These are phyloP conservation scores for Forbesichthys agassizii DNA, from an alignment of 2,113 vertebrate species.

Conservation along the genomic window DNA sequence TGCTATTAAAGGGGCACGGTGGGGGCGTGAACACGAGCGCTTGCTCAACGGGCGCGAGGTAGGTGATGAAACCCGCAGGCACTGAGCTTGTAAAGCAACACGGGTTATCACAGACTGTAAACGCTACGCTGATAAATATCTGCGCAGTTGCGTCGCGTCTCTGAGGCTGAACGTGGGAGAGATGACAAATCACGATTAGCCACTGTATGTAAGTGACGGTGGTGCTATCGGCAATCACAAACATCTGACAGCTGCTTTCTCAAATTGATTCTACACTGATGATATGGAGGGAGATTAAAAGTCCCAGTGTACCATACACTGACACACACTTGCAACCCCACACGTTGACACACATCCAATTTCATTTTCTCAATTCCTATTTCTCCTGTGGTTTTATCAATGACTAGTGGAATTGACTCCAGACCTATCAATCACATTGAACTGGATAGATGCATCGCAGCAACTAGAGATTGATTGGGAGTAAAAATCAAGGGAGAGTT, in stretches of 20 bases:
- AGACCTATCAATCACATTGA: conserved; percentile 18
- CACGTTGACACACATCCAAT: conserved; percentile 4
- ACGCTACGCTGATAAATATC: conserved; percentile 60
- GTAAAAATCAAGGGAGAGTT: conserved; percentile 39
- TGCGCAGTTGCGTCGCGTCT: conserved; percentile 33
- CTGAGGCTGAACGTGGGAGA: conserved; percentile 22
- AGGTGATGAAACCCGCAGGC: conserved; percentile 55
- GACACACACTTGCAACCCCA: conserved; percentile 2
- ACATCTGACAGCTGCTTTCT: background rate
- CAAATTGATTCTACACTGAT: conserved; percentile 17
- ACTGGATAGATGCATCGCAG: conserved; percentile 28
- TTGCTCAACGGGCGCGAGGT: conserved; percentile 8
- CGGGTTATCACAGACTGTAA: conserved; percentile 55
- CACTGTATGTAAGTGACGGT: conserved; percentile 10
- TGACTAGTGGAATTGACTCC: conserved; percentile 17
- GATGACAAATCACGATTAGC: conserved; percentile 38
- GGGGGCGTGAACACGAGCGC: too few relatives aligned
- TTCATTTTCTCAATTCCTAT: conserved; percentile 9
- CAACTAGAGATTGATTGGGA: conserved; percentile 40
- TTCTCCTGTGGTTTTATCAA: conserved; percentile 21
- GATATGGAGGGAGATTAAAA: background rate
- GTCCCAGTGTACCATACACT: background rate
- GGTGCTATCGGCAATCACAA: conserved; percentile 3
- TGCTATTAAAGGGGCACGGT: conserved; percentile 48
- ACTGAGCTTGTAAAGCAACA: conserved; percentile 25